Evolutionary conservation across 2,797 vertebrate species (phyloP), one percentile per base, ranked within the genome.

Genomic region (Australoheros facetus): DNA sequence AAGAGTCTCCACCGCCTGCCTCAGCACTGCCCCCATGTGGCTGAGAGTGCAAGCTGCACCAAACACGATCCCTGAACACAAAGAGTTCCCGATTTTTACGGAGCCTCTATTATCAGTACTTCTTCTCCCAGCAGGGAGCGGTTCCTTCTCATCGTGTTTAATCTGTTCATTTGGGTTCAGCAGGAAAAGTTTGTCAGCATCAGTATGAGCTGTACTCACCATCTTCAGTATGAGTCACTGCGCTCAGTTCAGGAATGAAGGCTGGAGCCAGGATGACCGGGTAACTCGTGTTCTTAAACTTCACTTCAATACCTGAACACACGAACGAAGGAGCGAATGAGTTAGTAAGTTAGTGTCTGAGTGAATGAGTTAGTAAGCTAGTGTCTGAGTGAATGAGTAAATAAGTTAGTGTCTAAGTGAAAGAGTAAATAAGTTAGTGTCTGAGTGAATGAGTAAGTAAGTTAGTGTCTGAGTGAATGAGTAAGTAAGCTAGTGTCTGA

Each of bases 221-320:
- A 7, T 95, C 91, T 1, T 95, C 88, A 1, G 94, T 95, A 53
- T 91, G 93, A 1, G 93, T 93, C 83, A 98, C 95, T 13, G 73
- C 53, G 3, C 95, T 97, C 87, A 99, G 95, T 76, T 99, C 97
- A 2, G 95, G 93, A 75, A 99, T 95, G 95, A 95, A 96, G 5
- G 95, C 64, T 6, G 98, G 98, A 70, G 96, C 96, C 86, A 99
- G 80, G 59, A 99, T 96, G 54, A 98, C 87, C 0, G 98, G 97
- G 79, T 98, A 98, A 45, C 96, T 59, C 93, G 96, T 91, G 85
- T 97, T 98, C 93, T 99, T 99, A 82, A 99, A 97, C 84, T 97
- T 99, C 92, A 97, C 97, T 88, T 99, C 98, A 0, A 99, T 96
- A 58, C 98, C 98, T 99, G 23, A 1, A 59, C 60, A 76, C 87